Conservation (phyloP, 2,113 vertebrate species). For the Eudyptes chrysolophus region DNA sequence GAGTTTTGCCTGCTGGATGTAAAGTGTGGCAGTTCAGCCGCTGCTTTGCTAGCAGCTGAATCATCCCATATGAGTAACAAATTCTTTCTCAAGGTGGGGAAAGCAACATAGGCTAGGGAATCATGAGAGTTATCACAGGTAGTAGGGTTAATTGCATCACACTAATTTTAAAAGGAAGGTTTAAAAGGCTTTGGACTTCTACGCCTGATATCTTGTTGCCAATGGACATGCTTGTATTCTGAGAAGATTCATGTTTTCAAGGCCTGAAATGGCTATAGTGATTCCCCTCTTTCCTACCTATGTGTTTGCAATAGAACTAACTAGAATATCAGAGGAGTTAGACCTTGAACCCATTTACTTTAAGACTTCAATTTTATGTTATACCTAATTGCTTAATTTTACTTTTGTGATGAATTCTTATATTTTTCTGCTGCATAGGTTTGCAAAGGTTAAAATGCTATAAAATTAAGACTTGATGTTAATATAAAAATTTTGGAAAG, state of each 20-base stretch:
- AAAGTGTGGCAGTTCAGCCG: not conserved
- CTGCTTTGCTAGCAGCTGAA: not conserved
- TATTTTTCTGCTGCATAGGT: not conserved
- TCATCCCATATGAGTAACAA: not conserved
- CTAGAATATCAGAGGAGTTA: not conserved
- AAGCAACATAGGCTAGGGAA: not conserved
- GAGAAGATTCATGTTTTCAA: not conserved
- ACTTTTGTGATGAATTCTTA: not conserved
- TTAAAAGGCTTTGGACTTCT: not conserved
- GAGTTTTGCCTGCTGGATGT: not conserved
- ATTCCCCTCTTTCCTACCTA: not conserved
- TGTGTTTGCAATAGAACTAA: rapidly evolving
- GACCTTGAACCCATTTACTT: not conserved
- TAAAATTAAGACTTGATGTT: not conserved
- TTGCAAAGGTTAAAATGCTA: not conserved
- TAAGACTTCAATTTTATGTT: not conserved
- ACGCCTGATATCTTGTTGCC: not conserved
- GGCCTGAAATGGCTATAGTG: not conserved
- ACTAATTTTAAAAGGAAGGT: not conserved
- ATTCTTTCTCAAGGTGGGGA: not conserved
- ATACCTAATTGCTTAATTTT: not conserved
- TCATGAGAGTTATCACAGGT: not conserved
- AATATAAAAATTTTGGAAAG: not conserved
- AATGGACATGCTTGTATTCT: not conserved
- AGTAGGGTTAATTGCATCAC: not conserved